Evolutionary conservation across 2,888 invertebrate genomes (phyloP), one percentile per base, ranked within the genome.

Genomic region (Scaptodrosophila latifasciaeformis): DNA sequence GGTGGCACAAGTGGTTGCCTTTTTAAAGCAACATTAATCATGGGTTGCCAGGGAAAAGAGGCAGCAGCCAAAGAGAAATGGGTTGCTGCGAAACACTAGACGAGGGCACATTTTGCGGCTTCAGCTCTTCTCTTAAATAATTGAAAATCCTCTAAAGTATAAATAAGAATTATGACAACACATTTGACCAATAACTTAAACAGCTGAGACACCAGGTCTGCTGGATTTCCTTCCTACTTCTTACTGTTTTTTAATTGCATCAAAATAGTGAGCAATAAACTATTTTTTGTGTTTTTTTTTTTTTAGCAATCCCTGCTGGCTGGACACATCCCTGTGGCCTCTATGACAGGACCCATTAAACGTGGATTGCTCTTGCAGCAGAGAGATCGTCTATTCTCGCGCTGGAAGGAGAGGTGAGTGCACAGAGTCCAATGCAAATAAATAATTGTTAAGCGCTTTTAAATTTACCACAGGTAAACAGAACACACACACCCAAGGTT

Each of bases 281-380:
- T 35, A 6, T 39, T 18, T 27, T 12, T 13, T 5, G 2, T 19
- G 18, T 12, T 27, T 12, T 2, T 47, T 21, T 37, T 43, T 54
- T 79, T 78, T 48, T 77, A 86, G 85, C 86, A 86, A 82, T 84
- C 86, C 44, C 68, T 86, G 63, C 65, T 86, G 35, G 84, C 85
- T 43, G 86, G 86, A 55, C 84, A 85, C 53, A 84, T 85, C 85
- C 88, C 83, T 69, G 87, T 84, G 85, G 87, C 85, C 76, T 85
- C 87, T 57, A 86, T 86, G 85, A 86, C 86, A 59, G 89, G 90
- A 70, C 90, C 90, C 62, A 89, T 91, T 79, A 91, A 90, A 83
- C 88, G 89, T 52, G 91, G 91, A 55, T 87, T 91, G 43, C 85
- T 91, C 54, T 90, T 90, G 89, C 90, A 90, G 82, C 90, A 90